Evolutionary conservation across 2,888 invertebrate species (phyloP), one percentile per base, ranked within the genome.

Genomic region (Drosophila nr. perissopoda): DNA sequence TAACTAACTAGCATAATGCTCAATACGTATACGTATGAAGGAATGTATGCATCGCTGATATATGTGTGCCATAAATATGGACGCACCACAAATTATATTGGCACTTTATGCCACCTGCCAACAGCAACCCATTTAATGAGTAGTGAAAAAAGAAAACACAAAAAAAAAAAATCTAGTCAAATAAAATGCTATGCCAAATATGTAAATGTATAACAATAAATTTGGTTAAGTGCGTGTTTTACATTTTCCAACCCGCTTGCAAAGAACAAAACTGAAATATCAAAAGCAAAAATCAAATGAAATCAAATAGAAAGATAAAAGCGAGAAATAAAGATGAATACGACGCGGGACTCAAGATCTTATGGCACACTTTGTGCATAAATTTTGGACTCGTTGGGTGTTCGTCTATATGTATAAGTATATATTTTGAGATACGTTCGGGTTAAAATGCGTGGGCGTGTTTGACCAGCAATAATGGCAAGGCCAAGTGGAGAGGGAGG

Each of bases 131-230:
- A 48, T 38, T 56, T 45, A 53, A 66, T 38, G 21, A 51, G 42
- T 40, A 52, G 45, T 62, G 51, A 48, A 45, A 48, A 27, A 18
- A 34, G 25, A 11, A 34, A 18, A 34, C n/a, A 48, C 61, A 40
- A 45, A 25, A 18, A 31, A 25, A n/a, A 21, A 68, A 54, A 25
- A 16, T 61, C 45, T 52, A 66, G 38, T 38, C 42, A 56, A 82
- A 84, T 67, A 52, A 87, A 87, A 66, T 73, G 80, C 54, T 66
- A 76, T 54, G 72, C 65, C 18, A 87, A 80, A 80, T 85, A 88
- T 83, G 80, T 80, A 86, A 88, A 88, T 88, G 83, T 61, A 29
- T 69, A 64, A 62, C 83, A 70, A 86, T 86, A 88, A 83, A 88
- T 88, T 83, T 52, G 66, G 53, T 67, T 63, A 61, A 78, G 64